Evolutionary conservation across 2,888 invertebrate genomes (phyloP), one percentile per base, ranked within the genome.

Genomic region (Caenorhabditis sp.): DNA sequence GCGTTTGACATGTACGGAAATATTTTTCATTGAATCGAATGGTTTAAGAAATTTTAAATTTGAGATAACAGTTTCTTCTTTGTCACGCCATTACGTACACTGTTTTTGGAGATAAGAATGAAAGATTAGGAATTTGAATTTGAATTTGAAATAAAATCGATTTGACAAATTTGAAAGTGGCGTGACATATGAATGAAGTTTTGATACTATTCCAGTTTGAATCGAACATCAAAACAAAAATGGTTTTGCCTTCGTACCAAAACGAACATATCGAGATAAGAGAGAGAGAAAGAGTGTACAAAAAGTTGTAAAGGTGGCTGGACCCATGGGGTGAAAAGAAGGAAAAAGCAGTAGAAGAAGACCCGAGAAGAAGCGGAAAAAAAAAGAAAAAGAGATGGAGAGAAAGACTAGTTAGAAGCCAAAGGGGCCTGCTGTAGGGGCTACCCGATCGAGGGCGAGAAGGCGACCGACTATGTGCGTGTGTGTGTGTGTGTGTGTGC

Each of bases 371-470:
- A 24, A 39, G 9, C 8, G 9, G 20, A 22, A 45, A 20, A 22
- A 22, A 37, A 39, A 39, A 22, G 37, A 53, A 20, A 37, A 22
- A 5, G n/a, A n/a, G 8, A 27, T 26, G 27, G 3, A 27, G 46
- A 17, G 37, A 52, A 50, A 43, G 70, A 70, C 70, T 59, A 59
- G 59, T 58, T 58, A 68, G 68, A 66, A 32, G 50, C 26, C 26
- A 43, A 32, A n/a, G 56, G 46, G 26, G 41, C 11, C 45, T 30
- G 55, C 56, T 55, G 55, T 9, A 2, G 20, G 48, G 58, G 58
- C 68, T 50, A 59, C 58, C 68, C 58, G 68, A 56, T 68, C 43
- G 58, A 52, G 59, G 50, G 70, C 70, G 70, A 70, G 59, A 59
- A 70, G 58, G 59, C 70, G 59, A 59, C 70, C 59, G 45, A 53